Evolutionary conservation across 2,888 invertebrate genomes (phyloP).

Genomic region (Drosophila affinis): DNA sequence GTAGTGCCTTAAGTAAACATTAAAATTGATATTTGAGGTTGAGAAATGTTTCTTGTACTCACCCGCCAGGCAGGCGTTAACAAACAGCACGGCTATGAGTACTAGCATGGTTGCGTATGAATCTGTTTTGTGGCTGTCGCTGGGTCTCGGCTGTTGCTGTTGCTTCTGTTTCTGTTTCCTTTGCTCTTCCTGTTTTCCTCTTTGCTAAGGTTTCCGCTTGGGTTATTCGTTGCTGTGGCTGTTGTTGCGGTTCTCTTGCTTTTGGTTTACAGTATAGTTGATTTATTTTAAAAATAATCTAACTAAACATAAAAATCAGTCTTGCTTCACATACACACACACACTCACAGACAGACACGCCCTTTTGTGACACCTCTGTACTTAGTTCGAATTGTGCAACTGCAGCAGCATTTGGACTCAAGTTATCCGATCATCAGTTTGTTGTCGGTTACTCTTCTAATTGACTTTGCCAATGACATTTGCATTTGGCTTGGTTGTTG

Average conservation of each 20-base stretch:
- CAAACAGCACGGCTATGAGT: slow-evolving; percentile 81
- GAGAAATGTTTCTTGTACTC: slow-evolving; percentile 64
- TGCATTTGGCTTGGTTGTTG: slow-evolving; percentile 18
- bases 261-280: slow-evolving; percentile 11
- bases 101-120: slow-evolving; percentile 78
- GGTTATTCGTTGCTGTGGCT: slow-evolving; percentile 38
- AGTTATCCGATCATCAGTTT: slow-evolving; percentile 1
- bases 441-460: slow-evolving; percentile 28
- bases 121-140: slow-evolving; percentile 12
- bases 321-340: slow-evolving; percentile 58
- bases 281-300: slow-evolving; percentile 52
- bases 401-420: slow-evolving; percentile 27
- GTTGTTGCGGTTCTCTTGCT: slow-evolving; percentile 13
- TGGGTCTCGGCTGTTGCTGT: slow-evolving; percentile 11
- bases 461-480: slow-evolving; percentile 52
- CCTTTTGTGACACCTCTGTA: slow-evolving; percentile 10
- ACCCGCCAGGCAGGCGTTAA: slow-evolving; percentile 84
- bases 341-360: background rate
- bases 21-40: too few species aligned
- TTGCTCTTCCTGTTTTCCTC: slow-evolving; percentile 11
- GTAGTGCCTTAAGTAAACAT: too few species aligned
- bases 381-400: slow-evolving; percentile 33
- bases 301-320: slow-evolving; percentile 81
- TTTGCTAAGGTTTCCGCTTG: slow-evolving; percentile 50
- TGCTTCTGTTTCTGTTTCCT: slow-evolving; percentile 12